These are phyloP conservation scores for Rugalucina vietnamica DNA, from an alignment of 2,888 invertebrate genomes.

Conservation along the genomic window DNA sequence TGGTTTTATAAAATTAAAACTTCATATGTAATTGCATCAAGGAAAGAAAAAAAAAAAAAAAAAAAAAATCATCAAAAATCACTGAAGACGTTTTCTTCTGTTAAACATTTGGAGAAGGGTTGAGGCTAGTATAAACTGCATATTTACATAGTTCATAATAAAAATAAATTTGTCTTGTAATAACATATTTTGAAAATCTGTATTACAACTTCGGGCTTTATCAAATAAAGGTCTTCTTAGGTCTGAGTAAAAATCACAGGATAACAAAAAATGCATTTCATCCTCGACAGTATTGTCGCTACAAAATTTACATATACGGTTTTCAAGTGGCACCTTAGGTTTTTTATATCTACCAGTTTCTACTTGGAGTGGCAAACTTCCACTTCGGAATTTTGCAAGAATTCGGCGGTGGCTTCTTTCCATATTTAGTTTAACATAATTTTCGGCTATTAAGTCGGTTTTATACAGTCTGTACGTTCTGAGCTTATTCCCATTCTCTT, in stretches of 20 bases:
- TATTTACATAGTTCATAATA: neutral
- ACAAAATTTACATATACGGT: slow-evolving; percentile 3
- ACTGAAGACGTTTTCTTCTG: no score
- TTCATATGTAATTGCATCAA: no score
- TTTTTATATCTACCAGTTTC: neutral
- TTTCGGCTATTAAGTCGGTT: neutral
- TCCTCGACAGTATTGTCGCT: neutral
- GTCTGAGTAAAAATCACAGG: slow-evolving; percentile 10
- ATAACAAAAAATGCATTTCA: slow-evolving; percentile 9
- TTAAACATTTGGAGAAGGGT: no score
- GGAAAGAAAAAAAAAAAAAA: neutral
- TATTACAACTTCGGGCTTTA: neutral
- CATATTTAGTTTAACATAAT: slow-evolving; percentile 4
- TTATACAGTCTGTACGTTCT: neutral
- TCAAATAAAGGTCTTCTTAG: neutral
- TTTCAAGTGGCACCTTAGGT: neutral
- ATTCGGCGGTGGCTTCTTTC: neutral
- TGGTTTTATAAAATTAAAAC: no score
- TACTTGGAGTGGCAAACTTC: neutral
- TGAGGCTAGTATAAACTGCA: no score
- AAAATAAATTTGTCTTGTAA: neutral
- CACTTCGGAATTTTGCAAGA: slow-evolving; percentile 10
- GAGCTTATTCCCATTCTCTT: slow-evolving; percentile 1
- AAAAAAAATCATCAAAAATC: no score
- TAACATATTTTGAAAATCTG: neutral